These are phyloP conservation scores for Paedocypris sp. DNA, from an alignment of 2,113 vertebrate genomes.

Conservation along the genomic window DNA sequence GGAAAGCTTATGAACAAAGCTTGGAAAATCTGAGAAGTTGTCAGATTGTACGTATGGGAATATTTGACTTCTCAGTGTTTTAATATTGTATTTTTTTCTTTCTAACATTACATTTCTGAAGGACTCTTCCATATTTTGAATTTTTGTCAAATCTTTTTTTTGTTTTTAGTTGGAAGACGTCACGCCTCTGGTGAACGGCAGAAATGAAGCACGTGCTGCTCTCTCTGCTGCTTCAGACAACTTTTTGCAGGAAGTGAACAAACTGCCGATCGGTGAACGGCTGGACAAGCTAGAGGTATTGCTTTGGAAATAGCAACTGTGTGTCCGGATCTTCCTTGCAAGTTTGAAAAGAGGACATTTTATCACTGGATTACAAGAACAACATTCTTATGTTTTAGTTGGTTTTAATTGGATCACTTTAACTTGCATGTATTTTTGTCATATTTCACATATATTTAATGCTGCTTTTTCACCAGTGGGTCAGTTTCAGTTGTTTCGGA, in stretches of 20 bases:
- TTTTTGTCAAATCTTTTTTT: background rate
- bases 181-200: constrained; percentile 45
- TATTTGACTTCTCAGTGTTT: background rate
- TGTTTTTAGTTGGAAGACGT: constrained; percentile 45
- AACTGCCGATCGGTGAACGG: constrained; percentile 46
- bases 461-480: too few relatives aligned
- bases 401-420: too few relatives aligned
- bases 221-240: constrained; percentile 45
- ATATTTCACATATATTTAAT: too few relatives aligned
- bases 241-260: constrained; percentile 58
- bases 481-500: too few relatives aligned
- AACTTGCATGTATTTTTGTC: too few relatives aligned
- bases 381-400: too few relatives aligned
- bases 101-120: background rate
- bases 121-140: too few relatives aligned
- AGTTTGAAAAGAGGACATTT: too few relatives aligned
- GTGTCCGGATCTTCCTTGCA: too few relatives aligned
- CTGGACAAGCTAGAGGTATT: constrained; percentile 51
- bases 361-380: too few relatives aligned
- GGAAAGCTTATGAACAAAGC: constrained; percentile 50
- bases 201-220: constrained; percentile 51
- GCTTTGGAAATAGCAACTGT: too few relatives aligned
- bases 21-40: constrained; percentile 56
- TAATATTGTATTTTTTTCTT: background rate
- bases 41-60: constrained; percentile 42